Evolutionary conservation across 2,113 vertebrate genomes (phyloP).

Genomic region (Calypte anna): DNA sequence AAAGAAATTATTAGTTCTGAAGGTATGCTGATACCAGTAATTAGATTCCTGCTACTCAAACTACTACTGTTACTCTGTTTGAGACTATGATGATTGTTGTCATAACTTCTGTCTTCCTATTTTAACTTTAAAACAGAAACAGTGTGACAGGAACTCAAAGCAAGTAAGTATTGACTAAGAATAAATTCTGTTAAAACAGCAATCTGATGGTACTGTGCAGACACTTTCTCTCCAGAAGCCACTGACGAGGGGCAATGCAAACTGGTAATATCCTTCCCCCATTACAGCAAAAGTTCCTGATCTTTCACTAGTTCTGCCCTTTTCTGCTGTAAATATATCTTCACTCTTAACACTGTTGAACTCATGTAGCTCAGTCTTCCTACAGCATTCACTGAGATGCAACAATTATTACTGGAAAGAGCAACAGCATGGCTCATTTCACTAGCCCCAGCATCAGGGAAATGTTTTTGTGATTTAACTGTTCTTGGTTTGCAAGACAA

Average conservation of each 20-base stretch:
- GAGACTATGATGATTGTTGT: background rate
- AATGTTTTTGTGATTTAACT: background rate
- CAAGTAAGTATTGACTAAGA: background rate
- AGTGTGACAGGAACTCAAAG: conserved; percentile 1
- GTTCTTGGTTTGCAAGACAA: background rate
- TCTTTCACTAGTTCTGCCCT: background rate
- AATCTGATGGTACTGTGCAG: background rate
- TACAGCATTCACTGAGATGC: background rate
- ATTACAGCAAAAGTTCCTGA: background rate
- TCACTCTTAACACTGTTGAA: background rate
- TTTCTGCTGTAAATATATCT: background rate
- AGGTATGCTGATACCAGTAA: background rate
- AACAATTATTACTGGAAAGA: background rate
- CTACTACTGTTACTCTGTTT: background rate
- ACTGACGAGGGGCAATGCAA: background rate
- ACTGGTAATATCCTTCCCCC: background rate
- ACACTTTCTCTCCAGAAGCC: background rate
- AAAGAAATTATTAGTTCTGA: background rate
- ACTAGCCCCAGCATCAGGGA: background rate
- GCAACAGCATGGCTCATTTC: background rate
- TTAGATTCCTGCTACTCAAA: background rate
- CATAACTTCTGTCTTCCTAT: background rate
- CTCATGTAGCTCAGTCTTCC: background rate
- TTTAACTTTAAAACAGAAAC: background rate
- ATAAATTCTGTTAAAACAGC: background rate